Conservation (phyloP, 2,888 invertebrate genomes). For the Eupelmus urozonus region DNA sequence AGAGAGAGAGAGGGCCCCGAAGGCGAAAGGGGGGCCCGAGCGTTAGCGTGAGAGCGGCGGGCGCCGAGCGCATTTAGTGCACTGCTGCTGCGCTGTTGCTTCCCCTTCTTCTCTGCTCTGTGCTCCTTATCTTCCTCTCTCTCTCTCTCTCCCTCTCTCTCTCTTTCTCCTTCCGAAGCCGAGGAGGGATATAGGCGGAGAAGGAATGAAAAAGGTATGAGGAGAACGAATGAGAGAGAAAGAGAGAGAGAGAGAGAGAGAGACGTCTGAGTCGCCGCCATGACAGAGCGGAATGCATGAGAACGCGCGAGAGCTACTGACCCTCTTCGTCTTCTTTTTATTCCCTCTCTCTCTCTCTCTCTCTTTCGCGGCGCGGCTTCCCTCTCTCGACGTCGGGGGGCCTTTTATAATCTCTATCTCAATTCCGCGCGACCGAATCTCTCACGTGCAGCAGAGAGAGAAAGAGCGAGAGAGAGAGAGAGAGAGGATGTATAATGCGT, state of each 20-base stretch:
- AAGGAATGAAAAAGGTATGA: conserved; percentile 60
- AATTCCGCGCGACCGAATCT: conserved; percentile 66
- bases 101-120: conserved; percentile 51
- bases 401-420: conserved; percentile 69
- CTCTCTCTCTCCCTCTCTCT: conserved; percentile 32
- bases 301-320: conserved; percentile 76
- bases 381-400: conserved; percentile 45
- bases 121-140: conserved; percentile 53
- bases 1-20: conserved; percentile 36
- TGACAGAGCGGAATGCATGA: conserved; percentile 76
- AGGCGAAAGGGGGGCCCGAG: conserved; percentile 49
- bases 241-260: conserved; percentile 58
- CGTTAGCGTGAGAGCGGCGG: conserved; percentile 56
- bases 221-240: conserved; percentile 54
- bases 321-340: conserved; percentile 66
- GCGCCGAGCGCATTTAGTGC: conserved; percentile 58
- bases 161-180: conserved; percentile 49
- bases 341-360: conserved; percentile 38
- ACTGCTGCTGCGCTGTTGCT: conserved; percentile 66
- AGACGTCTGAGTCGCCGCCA: conserved; percentile 68
- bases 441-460: conserved; percentile 47
- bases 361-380: conserved; percentile 40
- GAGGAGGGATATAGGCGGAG: conserved; percentile 56
- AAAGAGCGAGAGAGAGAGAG: conserved; percentile 25
- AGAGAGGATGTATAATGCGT: too few species aligned